These are phyloP conservation scores for Uropsilus gracilis DNA, from an alignment of 2,113 vertebrate genomes.

Conservation along the genomic window DNA sequence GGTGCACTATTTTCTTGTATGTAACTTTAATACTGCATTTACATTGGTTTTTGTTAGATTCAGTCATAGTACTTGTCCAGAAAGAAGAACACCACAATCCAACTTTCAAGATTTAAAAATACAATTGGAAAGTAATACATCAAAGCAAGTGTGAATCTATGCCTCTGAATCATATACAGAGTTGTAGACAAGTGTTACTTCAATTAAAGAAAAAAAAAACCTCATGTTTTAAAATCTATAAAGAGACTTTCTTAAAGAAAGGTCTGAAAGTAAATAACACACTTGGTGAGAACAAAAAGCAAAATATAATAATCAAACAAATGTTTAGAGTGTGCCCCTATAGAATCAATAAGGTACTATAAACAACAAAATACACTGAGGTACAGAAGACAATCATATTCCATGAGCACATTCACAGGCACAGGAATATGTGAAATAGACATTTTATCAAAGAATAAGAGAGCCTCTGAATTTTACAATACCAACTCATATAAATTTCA, in stretches of 20 bases:
- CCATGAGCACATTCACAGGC: background rate
- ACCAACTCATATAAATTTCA: background rate
- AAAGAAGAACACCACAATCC: background rate
- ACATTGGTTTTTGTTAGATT: background rate
- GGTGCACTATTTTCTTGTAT: background rate
- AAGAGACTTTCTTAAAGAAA: background rate
- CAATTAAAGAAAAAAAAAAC: no score
- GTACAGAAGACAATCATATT: background rate
- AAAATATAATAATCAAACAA: background rate
- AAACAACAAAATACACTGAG: background rate
- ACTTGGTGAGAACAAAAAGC: background rate
- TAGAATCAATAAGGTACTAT: background rate
- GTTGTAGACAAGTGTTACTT: no score
- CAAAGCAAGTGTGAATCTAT: no score
- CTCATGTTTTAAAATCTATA: background rate
- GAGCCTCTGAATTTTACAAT: background rate
- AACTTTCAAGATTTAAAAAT: background rate
- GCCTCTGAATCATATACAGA: no score
- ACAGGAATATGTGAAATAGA: constrained; percentile 53
- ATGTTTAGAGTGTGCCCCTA: background rate
- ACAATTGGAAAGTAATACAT: background rate
- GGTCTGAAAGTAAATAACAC: background rate
- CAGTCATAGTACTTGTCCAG: background rate
- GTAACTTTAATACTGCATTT: background rate
- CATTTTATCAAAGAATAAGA: constrained; percentile 36